Percentiles rank a stretch among this genome's conserved stretches.
phyloP scores from a whole-genome alignment of 2,113 vertebrate genomes.

The Plectropomus leopardus region DNA sequence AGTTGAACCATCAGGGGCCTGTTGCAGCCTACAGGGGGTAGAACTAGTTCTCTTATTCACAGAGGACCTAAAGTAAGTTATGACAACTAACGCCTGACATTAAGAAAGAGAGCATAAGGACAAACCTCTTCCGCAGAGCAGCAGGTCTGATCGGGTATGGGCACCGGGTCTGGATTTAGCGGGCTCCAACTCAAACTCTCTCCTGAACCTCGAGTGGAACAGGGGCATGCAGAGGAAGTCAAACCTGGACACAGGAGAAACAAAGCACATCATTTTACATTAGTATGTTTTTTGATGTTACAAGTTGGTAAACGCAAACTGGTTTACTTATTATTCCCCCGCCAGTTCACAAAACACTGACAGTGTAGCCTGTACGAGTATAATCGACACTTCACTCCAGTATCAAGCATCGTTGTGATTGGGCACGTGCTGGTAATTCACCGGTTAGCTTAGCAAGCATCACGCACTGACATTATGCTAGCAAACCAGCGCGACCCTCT shows the following conservation, averaged over 20 bases:
- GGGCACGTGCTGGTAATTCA: slow-evolving; percentile 74
- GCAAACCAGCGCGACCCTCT: not conserved
- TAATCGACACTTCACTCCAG: not conserved
- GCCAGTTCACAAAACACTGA: not conserved
- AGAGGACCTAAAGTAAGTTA: not conserved
- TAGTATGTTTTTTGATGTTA: not conserved
- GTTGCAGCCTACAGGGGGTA: too few species aligned
- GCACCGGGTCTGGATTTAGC: slow-evolving; percentile 88
- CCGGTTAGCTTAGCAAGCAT: slow-evolving; percentile 76
- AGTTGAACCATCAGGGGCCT: not conserved
- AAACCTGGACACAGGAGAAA: slow-evolving; percentile 84
- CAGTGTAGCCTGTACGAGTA: accelerated
- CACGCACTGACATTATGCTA: slow-evolving; percentile 37
- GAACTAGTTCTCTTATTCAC: not conserved
- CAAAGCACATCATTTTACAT: not conserved
- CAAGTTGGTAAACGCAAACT: not conserved
- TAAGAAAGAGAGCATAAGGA: not conserved
- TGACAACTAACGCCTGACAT: accelerated
- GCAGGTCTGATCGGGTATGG: slow-evolving; percentile 92
- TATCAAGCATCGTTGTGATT: slow-evolving; percentile 36
- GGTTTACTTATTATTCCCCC: not conserved
- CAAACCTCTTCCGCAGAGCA: slow-evolving; percentile 92
- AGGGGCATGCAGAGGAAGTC: slow-evolving; percentile 96
- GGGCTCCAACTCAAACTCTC: slow-evolving; percentile 90
- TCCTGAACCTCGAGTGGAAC: slow-evolving; percentile 92